phyloP scores from a whole-genome alignment of 2,888 invertebrate genomes.

The Rhaphigaster nebulosa region DNA sequence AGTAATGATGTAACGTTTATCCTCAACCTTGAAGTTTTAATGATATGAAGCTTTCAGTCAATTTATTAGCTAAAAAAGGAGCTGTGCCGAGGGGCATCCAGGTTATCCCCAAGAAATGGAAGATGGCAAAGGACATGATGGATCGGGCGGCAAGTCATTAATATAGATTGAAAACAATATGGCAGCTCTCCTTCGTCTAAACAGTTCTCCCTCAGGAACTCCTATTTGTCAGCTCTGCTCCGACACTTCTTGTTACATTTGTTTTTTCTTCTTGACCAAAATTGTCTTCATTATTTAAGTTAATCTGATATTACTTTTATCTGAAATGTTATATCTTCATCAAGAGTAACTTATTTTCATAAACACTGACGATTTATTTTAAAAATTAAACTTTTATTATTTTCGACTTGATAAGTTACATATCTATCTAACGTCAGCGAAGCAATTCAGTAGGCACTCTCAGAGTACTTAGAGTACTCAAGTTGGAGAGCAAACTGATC shows the following conservation, averaged over 20 bases:
- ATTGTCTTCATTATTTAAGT: neutral
- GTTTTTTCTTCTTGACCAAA: neutral
- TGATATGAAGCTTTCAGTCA: neutral
- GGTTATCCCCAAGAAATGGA: neutral
- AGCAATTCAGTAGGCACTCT: too few relatives aligned
- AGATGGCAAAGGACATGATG: neutral
- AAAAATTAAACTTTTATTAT: too few relatives aligned
- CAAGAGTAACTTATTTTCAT: too few relatives aligned
- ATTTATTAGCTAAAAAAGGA: neutral
- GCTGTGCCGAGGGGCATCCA: neutral
- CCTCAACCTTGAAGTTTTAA: neutral
- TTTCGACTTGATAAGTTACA: too few relatives aligned
- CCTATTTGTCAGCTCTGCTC: neutral
- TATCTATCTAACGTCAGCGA: too few relatives aligned
- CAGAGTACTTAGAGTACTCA: too few relatives aligned
- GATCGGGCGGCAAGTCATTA: neutral
- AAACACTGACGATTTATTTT: too few relatives aligned
- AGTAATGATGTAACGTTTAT: too few relatives aligned
- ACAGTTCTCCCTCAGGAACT: neutral
- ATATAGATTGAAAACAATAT: constrained; percentile 23
- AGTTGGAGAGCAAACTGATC: too few relatives aligned
- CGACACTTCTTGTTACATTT: neutral
- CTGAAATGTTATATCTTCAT: neutral
- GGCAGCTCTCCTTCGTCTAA: neutral
- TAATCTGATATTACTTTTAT: neutral